A percentile compares a stretch with the other conserved stretches of the same genome.
Evolutionary conservation across 2,113 vertebrate species (phyloP).

Genomic region (Myxocyprinus asiaticus): DNA sequence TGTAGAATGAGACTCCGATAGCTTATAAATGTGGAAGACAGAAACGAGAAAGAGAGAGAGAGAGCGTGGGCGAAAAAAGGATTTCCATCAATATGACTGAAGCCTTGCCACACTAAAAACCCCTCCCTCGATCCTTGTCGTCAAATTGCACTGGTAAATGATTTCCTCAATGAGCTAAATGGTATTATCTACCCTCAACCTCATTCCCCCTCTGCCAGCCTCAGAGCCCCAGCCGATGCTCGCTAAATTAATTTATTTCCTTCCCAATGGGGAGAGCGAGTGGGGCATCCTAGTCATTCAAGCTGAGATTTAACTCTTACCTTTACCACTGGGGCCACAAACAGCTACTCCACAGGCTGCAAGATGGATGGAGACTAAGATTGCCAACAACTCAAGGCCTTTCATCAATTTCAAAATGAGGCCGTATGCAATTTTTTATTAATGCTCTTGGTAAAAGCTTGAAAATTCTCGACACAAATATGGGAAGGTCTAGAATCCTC

Average conservation of each 20-base stretch:
- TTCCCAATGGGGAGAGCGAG: slow-evolving; percentile 47
- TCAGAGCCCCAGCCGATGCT: slow-evolving; percentile 47
- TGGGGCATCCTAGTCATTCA: slow-evolving; percentile 28
- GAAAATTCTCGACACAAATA: slow-evolving; percentile 38
- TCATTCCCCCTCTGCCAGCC: slow-evolving; percentile 10
- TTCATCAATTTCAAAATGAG: slow-evolving; percentile 33
- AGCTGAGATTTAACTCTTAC: slow-evolving; percentile 48
- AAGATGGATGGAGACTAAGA: slow-evolving; percentile 6
- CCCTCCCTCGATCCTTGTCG: slow-evolving; percentile 65
- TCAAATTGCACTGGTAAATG: slow-evolving; percentile 76
- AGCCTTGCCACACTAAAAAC: slow-evolving; percentile 70
- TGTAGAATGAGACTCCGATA: slow-evolving; percentile 51
- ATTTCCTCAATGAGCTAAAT: slow-evolving; percentile 75
- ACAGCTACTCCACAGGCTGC: slow-evolving; percentile 1
- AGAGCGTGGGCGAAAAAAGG: slow-evolving; percentile 40
- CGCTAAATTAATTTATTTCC: slow-evolving; percentile 60
- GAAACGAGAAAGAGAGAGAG: slow-evolving; percentile 42
- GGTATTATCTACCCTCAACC: slow-evolving; percentile 61
- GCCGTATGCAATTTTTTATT: slow-evolving; percentile 28
- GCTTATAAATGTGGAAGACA: slow-evolving; percentile 53
- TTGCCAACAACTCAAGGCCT: slow-evolving; percentile 17
- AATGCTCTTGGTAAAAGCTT: slow-evolving; percentile 21
- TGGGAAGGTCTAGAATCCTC: slow-evolving; percentile 34
- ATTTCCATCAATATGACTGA: slow-evolving; percentile 72
- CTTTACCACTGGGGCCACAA: slow-evolving; percentile 4